Base-by-base conservation (phyloP, 1,140 invertebrate genomes). In the Drosophila dunni region DNA sequence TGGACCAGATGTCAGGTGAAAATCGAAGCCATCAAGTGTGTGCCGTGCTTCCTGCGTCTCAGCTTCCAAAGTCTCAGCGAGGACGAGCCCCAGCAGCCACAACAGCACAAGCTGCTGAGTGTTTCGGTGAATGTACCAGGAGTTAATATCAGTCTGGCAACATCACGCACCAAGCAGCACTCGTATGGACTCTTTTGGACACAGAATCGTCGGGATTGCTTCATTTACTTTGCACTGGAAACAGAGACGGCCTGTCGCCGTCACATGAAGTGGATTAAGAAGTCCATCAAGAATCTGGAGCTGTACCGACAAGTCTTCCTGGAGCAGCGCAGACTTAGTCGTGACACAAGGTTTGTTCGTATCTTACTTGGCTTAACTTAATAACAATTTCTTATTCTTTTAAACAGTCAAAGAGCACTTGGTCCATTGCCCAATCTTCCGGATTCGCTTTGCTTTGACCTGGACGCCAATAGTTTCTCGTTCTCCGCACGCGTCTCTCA, bases 201-300 rank as follows among this genome's bases (percentile, higher is more conserved):
- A n/a, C 90, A 92, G 24, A 91, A 92, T 67, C 92, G 91, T 2
- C 88, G 90, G 10, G 82, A 85, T 53, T 92, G 92, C 56, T 91
- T 82, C 10, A 91, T 92, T 0, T 92, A 92, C 51, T 91, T 92
- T 62, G 86, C 92, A 5, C 53, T 92, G 29, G 91, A 92, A 44
- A 89, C 91, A 0, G 86, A 92, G 58, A 57, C 56, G 5, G 64
- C 77, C 4, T 92, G 81, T 56, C 78, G 90, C 0, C 64, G 71
- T 0, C 92, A 92, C 38, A 92, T 92, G 91, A 92, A 91, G 51
- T 92, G 91, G 91, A 79, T 92, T 7, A 90, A 91, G n/a, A 91
- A 92, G 70, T 92, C 91, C 0, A 92, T 92, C 1, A 91, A 92
- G 54, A 92, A 91, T 62, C 79, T 92, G 34, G 92, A 92, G 56